phyloP scores from a whole-genome alignment of 2,888 invertebrate species.

The Argynnis bischoffii region DNA sequence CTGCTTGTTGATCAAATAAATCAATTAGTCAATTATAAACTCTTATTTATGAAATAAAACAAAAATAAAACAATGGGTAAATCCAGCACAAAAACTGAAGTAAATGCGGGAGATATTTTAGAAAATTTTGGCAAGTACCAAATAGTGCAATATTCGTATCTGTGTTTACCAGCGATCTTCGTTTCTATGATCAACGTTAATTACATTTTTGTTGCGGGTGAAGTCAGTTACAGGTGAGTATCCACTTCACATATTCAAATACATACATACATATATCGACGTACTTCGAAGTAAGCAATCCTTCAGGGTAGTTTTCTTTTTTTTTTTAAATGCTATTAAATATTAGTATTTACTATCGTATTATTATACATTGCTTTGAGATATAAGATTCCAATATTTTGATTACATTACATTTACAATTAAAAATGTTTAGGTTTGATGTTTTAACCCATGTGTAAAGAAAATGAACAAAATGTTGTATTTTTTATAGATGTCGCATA shows the following conservation, averaged over 20 bases:
- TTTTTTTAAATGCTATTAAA: too few relatives aligned
- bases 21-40: neutral
- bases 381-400: too few relatives aligned
- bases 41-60: neutral
- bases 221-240: slow-evolving; percentile 60
- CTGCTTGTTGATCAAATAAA: slow-evolving; percentile 11
- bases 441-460: too few relatives aligned
- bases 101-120: slow-evolving; percentile 40
- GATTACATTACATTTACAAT: too few relatives aligned
- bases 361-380: too few relatives aligned
- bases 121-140: slow-evolving; percentile 75
- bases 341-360: too few relatives aligned
- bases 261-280: neutral
- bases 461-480: too few relatives aligned
- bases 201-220: slow-evolving; percentile 65
- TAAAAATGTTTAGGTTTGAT: too few relatives aligned
- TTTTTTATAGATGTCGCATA: slow-evolving; percentile 35
- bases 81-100: slow-evolving; percentile 15
- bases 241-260: neutral
- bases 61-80: slow-evolving; percentile 14
- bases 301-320: neutral
- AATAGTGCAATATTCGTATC: slow-evolving; percentile 54
- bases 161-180: slow-evolving; percentile 60
- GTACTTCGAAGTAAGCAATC: neutral
- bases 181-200: slow-evolving; percentile 66